These are phyloP conservation scores for Conus ventricosus DNA, from an alignment of 1,140 invertebrate genomes.

Conservation along the genomic window DNA sequence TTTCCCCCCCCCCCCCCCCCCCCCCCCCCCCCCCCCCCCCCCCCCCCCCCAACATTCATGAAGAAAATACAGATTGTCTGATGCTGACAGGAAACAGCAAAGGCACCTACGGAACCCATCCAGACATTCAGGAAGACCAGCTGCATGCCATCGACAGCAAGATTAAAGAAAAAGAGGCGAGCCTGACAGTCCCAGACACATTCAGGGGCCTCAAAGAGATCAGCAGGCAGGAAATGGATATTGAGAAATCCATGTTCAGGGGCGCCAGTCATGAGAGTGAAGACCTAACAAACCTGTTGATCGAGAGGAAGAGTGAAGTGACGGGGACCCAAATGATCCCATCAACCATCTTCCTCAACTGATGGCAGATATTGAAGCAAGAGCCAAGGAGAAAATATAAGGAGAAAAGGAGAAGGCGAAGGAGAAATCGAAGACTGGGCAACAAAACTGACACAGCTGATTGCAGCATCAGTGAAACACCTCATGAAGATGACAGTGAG, in stretches of 20 bases:
- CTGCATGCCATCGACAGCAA: constrained; percentile 60
- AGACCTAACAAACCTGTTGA: constrained; percentile 44
- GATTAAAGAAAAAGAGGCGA: constrained; percentile 52
- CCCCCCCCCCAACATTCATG: too few species aligned
- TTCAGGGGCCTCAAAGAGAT: constrained; percentile 56
- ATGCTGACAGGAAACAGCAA: neutral
- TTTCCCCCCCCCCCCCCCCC: too few species aligned
- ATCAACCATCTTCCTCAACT: constrained; percentile 62
- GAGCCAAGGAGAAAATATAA: neutral
- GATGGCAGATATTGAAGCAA: constrained; percentile 37
- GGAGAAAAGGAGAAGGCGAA: constrained; percentile 18
- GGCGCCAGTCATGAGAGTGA: constrained; percentile 45
- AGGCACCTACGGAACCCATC: constrained; percentile 37
- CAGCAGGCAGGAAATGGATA: constrained; percentile 62
- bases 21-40: too few species aligned
- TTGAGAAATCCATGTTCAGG: constrained; percentile 57
- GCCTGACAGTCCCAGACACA: constrained; percentile 48
- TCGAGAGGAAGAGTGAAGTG: constrained; percentile 21
- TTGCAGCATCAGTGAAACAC: neutral
- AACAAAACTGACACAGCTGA: neutral
- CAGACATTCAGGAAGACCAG: constrained; percentile 43
- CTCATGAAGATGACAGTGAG: neutral
- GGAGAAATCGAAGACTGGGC: constrained; percentile 13
- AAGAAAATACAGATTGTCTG: neutral
- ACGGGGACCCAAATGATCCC: constrained; percentile 50